A percentile compares a stretch with the other conserved stretches of the same genome.
Conservation (phyloP, 2,113 vertebrate genomes). For the Prochilodus magdalenae region DNA sequence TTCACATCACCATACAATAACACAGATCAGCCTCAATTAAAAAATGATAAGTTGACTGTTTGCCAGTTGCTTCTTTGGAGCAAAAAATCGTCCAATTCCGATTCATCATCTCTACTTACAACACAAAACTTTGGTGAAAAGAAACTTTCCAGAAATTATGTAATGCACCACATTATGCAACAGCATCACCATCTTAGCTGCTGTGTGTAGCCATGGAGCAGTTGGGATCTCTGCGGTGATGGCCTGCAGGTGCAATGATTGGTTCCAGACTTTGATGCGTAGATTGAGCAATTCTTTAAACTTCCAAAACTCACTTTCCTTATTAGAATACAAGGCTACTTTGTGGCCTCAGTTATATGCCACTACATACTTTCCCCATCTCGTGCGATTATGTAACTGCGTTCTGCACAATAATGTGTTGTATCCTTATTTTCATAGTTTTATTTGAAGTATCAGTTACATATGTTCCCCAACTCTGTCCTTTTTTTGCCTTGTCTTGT, state of each 20-base stretch:
- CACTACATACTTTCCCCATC: background rate
- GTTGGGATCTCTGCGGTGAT: conserved; percentile 1
- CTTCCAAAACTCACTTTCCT: background rate
- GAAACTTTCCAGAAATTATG: background rate
- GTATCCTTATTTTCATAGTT: background rate
- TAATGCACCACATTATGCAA: background rate
- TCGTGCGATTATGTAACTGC: background rate
- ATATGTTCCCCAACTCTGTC: background rate
- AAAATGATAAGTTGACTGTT: too few species aligned
- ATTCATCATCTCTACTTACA: too few species aligned
- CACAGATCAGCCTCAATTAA: too few species aligned
- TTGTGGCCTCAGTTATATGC: background rate
- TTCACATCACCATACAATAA: too few species aligned
- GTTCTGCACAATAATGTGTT: background rate
- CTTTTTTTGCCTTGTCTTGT: background rate
- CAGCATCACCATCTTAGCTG: background rate
- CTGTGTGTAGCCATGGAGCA: background rate
- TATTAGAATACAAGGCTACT: background rate
- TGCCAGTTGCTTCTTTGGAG: too few species aligned
- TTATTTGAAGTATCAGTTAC: background rate
- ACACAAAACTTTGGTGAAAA: background rate
- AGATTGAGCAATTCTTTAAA: background rate
- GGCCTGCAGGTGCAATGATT: conserved; percentile 18
- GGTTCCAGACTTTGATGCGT: background rate
- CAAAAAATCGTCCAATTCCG: too few species aligned